Base-by-base conservation (phyloP, 2,888 invertebrate genomes). In the Nezara viridula region DNA sequence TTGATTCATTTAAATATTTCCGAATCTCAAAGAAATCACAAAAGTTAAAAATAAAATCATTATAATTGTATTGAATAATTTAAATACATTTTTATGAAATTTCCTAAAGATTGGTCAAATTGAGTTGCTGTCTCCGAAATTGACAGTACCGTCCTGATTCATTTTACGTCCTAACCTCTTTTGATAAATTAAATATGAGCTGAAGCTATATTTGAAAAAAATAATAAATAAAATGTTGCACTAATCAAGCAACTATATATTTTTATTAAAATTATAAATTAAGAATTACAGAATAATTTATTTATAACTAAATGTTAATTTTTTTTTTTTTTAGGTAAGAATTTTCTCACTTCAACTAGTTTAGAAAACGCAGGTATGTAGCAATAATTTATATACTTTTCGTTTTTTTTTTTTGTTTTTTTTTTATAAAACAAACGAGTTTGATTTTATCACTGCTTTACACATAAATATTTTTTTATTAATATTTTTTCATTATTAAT, bases 111-210 rank as follows among this genome's bases (percentile, higher is more conserved):
- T 81, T 81, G 14, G 7, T 40, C 12, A 40, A 81, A 81, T 81
- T 44, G 44, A 44, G 12, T 81, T n/a, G 14, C 81, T 12, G 81
- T n/a, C 44, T 44, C 5, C 2, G 24, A 44, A 81, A 44, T 81
- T 81, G 81, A 81, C 81, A 81, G 81, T n/a, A n/a, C 40, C n/a
- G 44, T 81, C n/a, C 16, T 24, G 19, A 81, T 81, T 81, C 81
- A 44, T 40, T 81, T 40, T 47, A 16, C 81, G 40, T n/a, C 44
- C 81, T 44, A 16, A 44, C 2, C 24, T 2, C 44, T n/a, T 24
- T 37, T 19, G 37, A 73, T 73, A 37, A 73, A 37, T 60, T 60
- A 60, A 60, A 60, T 32, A n/a, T 6, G 55, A 19, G 7, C 10
- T n/a, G 0, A 55, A n/a, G 0, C 0, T 27, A 55, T n/a, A 60